Evolutionary conservation across 2,797 vertebrate genomes (phyloP).

Genomic region (Danio choprae): DNA sequence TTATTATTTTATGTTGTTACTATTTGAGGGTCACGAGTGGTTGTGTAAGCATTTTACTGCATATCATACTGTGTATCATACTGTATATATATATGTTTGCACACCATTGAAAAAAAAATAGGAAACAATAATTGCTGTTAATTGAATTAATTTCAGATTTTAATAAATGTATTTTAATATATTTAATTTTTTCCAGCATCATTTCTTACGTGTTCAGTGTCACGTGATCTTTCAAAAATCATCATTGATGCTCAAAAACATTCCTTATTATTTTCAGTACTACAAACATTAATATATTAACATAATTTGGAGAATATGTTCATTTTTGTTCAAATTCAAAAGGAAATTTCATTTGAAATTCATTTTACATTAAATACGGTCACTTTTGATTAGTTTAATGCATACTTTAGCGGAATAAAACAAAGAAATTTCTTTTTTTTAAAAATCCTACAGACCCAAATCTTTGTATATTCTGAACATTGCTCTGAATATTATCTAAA

Average conservation of each 20-base stretch:
- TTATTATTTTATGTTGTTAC: too few relatives aligned
- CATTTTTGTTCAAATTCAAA: too few relatives aligned
- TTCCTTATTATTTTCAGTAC: too few relatives aligned
- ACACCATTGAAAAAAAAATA: too few relatives aligned
- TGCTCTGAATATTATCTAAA: neutral
- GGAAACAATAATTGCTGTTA: too few relatives aligned
- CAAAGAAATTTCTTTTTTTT: neutral
- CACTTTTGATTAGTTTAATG: neutral
- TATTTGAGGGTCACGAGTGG: too few relatives aligned
- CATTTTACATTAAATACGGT: neutral
- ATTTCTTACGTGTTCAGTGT: conserved; percentile 1
- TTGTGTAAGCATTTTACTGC: too few relatives aligned
- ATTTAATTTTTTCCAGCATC: neutral
- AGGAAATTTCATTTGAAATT: neutral
- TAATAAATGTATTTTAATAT: neutral
- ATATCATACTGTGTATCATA: too few relatives aligned
- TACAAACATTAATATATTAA: too few relatives aligned
- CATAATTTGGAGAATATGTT: too few relatives aligned
- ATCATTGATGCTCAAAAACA: neutral
- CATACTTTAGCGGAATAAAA: neutral
- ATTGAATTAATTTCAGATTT: too few relatives aligned
- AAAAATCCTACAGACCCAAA: neutral
- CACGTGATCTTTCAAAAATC: neutral
- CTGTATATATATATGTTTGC: too few relatives aligned
- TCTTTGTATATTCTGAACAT: neutral